These are phyloP conservation scores for Anguilla pacifica DNA, from an alignment of 2,797 vertebrate species.

Conservation along the genomic window DNA sequence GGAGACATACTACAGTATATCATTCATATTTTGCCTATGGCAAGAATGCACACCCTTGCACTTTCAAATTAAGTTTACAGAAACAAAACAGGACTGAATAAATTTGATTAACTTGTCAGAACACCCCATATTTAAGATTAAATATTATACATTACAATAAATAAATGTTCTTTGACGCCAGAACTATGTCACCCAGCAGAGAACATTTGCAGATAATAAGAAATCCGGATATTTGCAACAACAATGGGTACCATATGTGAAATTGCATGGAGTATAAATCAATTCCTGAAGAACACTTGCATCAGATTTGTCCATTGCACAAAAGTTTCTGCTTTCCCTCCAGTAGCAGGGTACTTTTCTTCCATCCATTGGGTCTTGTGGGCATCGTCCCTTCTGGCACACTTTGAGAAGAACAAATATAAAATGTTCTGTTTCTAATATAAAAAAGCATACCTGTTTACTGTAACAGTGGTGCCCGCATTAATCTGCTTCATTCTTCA, in stretches of 20 bases:
- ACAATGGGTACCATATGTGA: slow-evolving; percentile 21
- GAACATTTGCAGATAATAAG: neutral
- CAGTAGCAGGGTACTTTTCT: no score
- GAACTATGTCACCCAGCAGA: neutral
- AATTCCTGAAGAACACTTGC: no score
- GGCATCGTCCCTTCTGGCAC: no score
- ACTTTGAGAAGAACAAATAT: no score
- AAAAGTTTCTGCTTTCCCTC: no score
- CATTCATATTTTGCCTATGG: neutral
- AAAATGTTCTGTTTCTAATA: no score
- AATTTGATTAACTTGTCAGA: neutral
- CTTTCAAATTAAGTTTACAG: neutral
- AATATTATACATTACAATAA: neutral
- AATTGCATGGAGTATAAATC: slow-evolving; percentile 2
- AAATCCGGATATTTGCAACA: slow-evolving; percentile 1
- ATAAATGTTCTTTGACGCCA: neutral
- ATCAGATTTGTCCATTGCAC: no score
- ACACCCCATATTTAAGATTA: neutral
- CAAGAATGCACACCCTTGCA: neutral
- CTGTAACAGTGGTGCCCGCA: no score
- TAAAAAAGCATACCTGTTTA: no score
- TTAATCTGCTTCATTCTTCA: no score
- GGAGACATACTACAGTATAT: neutral
- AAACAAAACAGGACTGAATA: neutral
- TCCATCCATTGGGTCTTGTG: no score